Evolutionary conservation across 2,888 invertebrate species (phyloP).

Genomic region (Chaitophorus viminalis): DNA sequence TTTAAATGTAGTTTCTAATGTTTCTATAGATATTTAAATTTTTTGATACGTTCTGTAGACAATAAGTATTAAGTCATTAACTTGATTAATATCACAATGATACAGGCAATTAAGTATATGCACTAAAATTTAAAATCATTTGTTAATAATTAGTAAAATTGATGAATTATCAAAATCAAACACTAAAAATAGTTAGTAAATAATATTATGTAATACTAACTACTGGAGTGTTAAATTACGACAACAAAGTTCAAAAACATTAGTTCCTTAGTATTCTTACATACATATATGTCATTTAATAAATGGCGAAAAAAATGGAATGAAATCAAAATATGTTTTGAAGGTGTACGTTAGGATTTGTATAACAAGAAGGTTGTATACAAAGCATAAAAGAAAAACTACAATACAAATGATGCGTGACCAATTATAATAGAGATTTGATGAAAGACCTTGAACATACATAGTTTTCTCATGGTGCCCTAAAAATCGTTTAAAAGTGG

Average conservation of each 20-base stretch:
- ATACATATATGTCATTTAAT: not conserved
- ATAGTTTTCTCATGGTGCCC: slow-evolving; percentile 53
- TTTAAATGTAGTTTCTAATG: too few species aligned
- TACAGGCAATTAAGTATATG: too few species aligned
- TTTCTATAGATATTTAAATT: too few species aligned
- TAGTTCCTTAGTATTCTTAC: not conserved
- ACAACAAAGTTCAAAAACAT: not conserved
- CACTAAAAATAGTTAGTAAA: not conserved
- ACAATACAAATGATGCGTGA: slow-evolving; percentile 61
- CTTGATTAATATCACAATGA: too few species aligned
- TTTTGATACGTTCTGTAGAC: too few species aligned
- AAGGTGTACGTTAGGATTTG: slow-evolving; percentile 38
- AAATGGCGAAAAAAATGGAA: slow-evolving; percentile 10
- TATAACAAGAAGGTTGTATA: slow-evolving; percentile 51
- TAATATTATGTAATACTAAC: not conserved
- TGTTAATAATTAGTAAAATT: too few species aligned
- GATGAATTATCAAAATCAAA: not conserved
- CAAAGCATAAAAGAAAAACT: slow-evolving; percentile 56
- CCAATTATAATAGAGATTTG: slow-evolving; percentile 58
- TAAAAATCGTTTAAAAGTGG: slow-evolving; percentile 50
- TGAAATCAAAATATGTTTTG: slow-evolving; percentile 24
- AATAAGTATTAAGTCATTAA: too few species aligned
- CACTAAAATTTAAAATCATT: too few species aligned
- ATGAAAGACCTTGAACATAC: slow-evolving; percentile 54
- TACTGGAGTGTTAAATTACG: too few species aligned